Evolutionary conservation across 37 sponge, comb jelly and placozoan genomes (phyloP).

Genomic region (Axinella damicornis): DNA sequence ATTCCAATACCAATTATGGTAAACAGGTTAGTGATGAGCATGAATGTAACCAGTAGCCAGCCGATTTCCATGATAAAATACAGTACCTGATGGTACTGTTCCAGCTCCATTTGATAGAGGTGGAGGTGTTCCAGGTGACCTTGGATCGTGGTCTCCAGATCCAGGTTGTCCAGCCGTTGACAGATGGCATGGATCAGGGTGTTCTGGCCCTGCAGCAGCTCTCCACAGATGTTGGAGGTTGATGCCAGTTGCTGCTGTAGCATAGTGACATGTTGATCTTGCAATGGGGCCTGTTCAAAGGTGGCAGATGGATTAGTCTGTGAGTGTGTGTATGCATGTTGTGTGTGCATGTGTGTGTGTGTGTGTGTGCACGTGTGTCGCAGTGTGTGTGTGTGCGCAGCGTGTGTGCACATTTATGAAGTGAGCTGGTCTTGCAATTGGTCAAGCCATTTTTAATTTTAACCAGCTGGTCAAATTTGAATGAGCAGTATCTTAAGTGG

Average conservation of each 20-base stretch:
- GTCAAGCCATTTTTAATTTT: too few species aligned
- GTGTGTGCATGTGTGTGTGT: background rate
- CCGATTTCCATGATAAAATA: background rate
- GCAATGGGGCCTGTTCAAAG: background rate
- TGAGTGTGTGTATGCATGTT: too few species aligned
- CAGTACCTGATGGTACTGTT: constrained; percentile 55
- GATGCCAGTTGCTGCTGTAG: constrained; percentile 62
- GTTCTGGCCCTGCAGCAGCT: constrained; percentile 66
- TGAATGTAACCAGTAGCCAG: too few species aligned
- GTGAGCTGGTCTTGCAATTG: too few species aligned
- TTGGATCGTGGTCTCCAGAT: background rate
- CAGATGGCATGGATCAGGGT: constrained; percentile 48
- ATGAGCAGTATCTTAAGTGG: too few species aligned
- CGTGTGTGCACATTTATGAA: too few species aligned
- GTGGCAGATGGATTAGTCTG: background rate
- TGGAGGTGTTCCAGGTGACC: constrained; percentile 51
- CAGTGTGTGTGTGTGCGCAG: background rate
- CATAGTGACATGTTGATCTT: background rate
- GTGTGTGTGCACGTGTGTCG: background rate
- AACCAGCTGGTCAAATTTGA: too few species aligned
- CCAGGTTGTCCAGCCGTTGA: constrained; percentile 18
- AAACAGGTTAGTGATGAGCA: too few species aligned
- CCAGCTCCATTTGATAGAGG: constrained; percentile 64
- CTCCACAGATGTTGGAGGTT: constrained; percentile 66
- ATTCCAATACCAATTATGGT: too few species aligned